These are phyloP conservation scores for Microtus oregoni DNA, from an alignment of 2,113 vertebrate species.

Conservation along the genomic window DNA sequence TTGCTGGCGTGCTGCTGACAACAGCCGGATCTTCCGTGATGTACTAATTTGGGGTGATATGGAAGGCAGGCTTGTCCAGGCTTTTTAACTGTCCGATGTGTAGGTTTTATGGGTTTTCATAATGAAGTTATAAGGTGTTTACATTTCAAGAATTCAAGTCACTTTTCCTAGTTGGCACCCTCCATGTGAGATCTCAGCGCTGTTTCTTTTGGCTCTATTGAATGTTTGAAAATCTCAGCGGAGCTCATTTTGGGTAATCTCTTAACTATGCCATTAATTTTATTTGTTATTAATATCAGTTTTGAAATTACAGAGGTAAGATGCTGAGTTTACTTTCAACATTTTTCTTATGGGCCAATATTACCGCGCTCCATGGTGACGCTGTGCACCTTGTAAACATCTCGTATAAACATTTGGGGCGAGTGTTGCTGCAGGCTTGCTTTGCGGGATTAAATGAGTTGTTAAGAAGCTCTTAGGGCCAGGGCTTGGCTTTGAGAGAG, in stretches of 20 bases:
- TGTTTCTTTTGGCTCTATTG: constrained; percentile 67
- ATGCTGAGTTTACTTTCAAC: neutral
- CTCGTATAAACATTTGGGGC: neutral
- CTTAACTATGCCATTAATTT: constrained; percentile 61
- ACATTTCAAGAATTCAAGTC: constrained; percentile 66
- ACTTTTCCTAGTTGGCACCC: constrained; percentile 68
- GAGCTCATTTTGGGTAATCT: constrained; percentile 58
- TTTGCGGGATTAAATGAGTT: neutral
- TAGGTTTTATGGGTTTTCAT: constrained; percentile 68
- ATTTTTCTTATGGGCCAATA: neutral
- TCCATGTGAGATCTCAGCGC: constrained; percentile 44
- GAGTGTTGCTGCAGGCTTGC: neutral
- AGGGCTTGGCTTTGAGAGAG: neutral
- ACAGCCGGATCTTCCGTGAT: neutral
- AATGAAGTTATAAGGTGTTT: constrained; percentile 68
- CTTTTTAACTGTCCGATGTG: constrained; percentile 40
- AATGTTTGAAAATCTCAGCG: constrained; percentile 50
- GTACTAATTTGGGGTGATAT: constrained; percentile 4
- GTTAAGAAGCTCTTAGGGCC: neutral
- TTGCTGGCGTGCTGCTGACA: neutral
- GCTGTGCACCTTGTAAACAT: neutral
- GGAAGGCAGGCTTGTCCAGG: neutral
- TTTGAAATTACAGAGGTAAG: constrained; percentile 38
- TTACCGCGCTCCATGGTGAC: neutral
- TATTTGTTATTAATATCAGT: constrained; percentile 47